Conservation (phyloP, 1,140 invertebrate species). For the Drosophila aff. region DNA sequence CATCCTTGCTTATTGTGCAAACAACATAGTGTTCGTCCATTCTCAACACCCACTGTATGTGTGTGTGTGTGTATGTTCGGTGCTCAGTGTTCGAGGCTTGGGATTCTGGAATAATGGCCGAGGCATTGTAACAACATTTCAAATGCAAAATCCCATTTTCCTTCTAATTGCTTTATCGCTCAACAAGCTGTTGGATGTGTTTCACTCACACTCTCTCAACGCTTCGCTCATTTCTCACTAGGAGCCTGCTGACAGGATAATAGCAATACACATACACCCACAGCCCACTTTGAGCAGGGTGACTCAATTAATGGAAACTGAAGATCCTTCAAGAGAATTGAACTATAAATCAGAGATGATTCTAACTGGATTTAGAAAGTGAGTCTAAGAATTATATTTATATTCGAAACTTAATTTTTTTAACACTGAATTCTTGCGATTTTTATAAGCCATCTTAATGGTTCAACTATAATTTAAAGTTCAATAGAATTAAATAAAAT, state of each 20-base stretch:
- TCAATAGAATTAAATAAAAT: not conserved
- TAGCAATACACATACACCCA: conserved; percentile 23
- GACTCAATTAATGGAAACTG: not conserved
- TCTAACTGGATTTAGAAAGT: no score
- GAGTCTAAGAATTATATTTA: not conserved
- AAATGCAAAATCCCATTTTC: conserved; percentile 82
- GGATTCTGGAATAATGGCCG: conserved; percentile 41
- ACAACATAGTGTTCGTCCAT: conserved; percentile 66
- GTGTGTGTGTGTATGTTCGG: conserved; percentile 8
- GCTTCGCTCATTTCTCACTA: conserved; percentile 70
- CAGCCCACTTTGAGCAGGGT: conserved; percentile 5
- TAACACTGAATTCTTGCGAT: not conserved
- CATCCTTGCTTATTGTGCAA: conserved; percentile 74
- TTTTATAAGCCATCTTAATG: not conserved
- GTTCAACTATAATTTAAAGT: not conserved
- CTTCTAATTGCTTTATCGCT: conserved; percentile 82
- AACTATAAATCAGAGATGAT: not conserved
- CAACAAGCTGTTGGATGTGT: conserved; percentile 78
- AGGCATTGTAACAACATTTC: conserved; percentile 72
- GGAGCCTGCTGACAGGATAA: conserved; percentile 59
- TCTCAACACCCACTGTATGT: conserved; percentile 23
- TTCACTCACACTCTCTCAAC: conserved; percentile 31
- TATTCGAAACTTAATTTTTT: not conserved
- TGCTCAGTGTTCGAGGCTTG: conserved; percentile 15
- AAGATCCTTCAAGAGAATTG: not conserved